phyloP scores from a whole-genome alignment of 2,113 vertebrate species.

The Rhinoptilus africanus region DNA sequence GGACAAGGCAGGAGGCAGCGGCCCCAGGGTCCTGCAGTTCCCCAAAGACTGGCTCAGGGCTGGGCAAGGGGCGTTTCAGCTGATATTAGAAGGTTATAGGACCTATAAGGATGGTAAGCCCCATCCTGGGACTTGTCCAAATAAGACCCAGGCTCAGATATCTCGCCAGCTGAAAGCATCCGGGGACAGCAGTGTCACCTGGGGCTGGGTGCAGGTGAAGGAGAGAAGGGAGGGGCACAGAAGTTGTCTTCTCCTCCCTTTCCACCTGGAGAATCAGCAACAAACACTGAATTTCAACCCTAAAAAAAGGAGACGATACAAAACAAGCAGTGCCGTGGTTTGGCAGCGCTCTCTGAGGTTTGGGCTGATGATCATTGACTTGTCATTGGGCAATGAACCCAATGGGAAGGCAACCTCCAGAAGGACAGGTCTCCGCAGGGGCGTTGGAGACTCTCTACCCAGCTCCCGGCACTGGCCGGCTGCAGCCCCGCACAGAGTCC shows the following conservation, averaged over 20 bases:
- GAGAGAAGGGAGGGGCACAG: background rate
- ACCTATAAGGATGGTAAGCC: background rate
- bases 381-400: fast-evolving
- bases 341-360: background rate
- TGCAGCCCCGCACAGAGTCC: fast-evolving
- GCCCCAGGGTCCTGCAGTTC: fast-evolving
- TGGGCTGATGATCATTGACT: background rate
- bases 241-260: background rate
- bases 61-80: background rate
- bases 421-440: background rate
- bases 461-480: fast-evolving
- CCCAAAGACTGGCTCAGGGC: fast-evolving
- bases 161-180: background rate
- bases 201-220: background rate
- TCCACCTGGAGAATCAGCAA: background rate
- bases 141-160: background rate
- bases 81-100: background rate
- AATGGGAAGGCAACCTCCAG: background rate
- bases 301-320: background rate
- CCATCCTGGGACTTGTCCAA: fast-evolving
- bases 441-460: background rate
- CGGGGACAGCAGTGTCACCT: background rate
- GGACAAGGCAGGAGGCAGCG: background rate
- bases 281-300: background rate
- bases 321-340: background rate